Conservation (phyloP, 2,797 vertebrate genomes). For the Ptychobarbus kaznakovi region DNA sequence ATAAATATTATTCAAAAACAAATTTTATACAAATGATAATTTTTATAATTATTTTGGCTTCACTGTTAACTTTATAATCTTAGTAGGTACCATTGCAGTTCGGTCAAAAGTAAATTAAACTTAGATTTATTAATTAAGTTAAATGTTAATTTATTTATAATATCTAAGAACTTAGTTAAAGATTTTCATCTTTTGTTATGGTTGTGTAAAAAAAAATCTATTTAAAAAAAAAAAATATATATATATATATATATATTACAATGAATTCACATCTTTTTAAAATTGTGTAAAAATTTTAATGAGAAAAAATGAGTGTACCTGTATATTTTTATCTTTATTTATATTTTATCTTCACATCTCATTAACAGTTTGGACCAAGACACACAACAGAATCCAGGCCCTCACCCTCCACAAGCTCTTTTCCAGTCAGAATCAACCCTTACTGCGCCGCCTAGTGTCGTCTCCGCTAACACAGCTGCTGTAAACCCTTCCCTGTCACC, state of each 20-base stretch:
- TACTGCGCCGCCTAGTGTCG: not conserved
- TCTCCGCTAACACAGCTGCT: constrained; percentile 57
- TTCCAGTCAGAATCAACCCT: constrained; percentile 40
- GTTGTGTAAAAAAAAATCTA: no score
- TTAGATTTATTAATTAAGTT: no score
- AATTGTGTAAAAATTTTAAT: not conserved
- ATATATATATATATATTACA: not conserved
- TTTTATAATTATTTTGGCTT: no score
- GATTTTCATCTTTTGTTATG: no score
- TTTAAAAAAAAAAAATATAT: no score
- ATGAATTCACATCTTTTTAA: not conserved
- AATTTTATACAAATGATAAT: no score
- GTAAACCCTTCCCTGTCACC: constrained; percentile 58
- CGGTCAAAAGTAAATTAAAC: no score
- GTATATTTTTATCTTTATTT: not conserved
- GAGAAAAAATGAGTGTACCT: not conserved
- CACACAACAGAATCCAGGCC: constrained; percentile 64
- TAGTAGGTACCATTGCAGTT: no score
- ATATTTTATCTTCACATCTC: not conserved
- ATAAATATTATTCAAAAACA: no score
- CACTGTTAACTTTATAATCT: no score
- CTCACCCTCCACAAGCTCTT: constrained; percentile 11
- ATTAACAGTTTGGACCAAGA: constrained; percentile 87
- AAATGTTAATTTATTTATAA: no score
- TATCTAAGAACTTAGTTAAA: no score